Conservation (phyloP, 2,113 vertebrate species). For the Erinaceus europaeus region DNA sequence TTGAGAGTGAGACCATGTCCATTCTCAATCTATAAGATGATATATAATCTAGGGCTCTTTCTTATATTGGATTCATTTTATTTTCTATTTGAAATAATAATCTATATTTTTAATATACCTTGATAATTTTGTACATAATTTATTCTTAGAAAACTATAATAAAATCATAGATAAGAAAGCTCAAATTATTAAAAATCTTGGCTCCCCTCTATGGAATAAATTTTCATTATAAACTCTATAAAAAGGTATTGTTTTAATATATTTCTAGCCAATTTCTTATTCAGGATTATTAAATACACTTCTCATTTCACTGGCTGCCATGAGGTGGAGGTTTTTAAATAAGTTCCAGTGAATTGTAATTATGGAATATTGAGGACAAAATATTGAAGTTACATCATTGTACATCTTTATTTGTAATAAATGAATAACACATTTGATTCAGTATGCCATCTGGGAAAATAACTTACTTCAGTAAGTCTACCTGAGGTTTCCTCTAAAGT, state of each 20-base stretch:
- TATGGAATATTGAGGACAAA: conserved; percentile 9
- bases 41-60: not conserved
- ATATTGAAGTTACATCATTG: conserved; percentile 15
- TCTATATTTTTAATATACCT: not conserved
- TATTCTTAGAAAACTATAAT: not conserved
- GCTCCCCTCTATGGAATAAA: not conserved
- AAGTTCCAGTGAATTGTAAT: not conserved
- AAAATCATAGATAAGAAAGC: not conserved
- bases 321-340: conserved; percentile 1
- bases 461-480: conserved; percentile 33
- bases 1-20: not conserved
- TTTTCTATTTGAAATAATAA: not conserved
- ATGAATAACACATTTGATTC: conserved; percentile 47
- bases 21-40: conserved; percentile 3
- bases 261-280: not conserved
- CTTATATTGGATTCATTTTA: not conserved
- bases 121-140: conserved; percentile 20
- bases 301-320: conserved; percentile 24
- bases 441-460: conserved; percentile 35
- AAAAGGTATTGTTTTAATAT: conserved; percentile 41
- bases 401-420: conserved; percentile 18
- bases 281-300: not conserved
- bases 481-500: conserved; percentile 22
- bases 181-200: conserved; percentile 19
- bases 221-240: conserved; percentile 2